Conservation (phyloP, 2,113 vertebrate genomes). For the Heterotilapia buettikoferi region DNA sequence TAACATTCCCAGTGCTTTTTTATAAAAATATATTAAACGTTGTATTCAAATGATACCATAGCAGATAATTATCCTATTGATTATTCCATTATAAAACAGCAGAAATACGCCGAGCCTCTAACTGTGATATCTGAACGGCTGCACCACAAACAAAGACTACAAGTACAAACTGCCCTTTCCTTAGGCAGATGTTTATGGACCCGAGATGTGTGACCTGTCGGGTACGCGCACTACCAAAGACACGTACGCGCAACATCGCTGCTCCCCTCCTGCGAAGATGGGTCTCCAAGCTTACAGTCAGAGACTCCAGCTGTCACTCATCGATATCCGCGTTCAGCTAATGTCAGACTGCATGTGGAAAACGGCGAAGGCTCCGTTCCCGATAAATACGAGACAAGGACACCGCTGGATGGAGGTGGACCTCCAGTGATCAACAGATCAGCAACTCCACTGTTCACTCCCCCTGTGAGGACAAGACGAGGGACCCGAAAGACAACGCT, state of each 20-base stretch:
- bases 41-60: neutral
- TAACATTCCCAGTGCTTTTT: neutral
- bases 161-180: neutral
- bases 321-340: neutral
- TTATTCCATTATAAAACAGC: neutral
- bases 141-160: neutral
- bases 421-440: conserved; percentile 46
- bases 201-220: conserved; percentile 48
- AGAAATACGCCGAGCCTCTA: neutral
- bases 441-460: conserved; percentile 6
- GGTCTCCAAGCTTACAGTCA: conserved; percentile 30
- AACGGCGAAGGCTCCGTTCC: neutral
- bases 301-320: conserved; percentile 53
- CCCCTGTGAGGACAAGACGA: conserved; percentile 5
- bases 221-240: conserved; percentile 58
- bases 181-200: conserved; percentile 25
- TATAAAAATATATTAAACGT: neutral
- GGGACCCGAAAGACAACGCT: conserved; percentile 1
- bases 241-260: conserved; percentile 46
- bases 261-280: conserved; percentile 10
- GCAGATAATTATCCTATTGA: neutral
- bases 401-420: conserved; percentile 11
- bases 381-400: neutral
- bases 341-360: neutral
- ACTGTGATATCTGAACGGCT: neutral